phyloP scores from a whole-genome alignment of 2,113 vertebrate genomes.

The Podocnemis expansa region DNA sequence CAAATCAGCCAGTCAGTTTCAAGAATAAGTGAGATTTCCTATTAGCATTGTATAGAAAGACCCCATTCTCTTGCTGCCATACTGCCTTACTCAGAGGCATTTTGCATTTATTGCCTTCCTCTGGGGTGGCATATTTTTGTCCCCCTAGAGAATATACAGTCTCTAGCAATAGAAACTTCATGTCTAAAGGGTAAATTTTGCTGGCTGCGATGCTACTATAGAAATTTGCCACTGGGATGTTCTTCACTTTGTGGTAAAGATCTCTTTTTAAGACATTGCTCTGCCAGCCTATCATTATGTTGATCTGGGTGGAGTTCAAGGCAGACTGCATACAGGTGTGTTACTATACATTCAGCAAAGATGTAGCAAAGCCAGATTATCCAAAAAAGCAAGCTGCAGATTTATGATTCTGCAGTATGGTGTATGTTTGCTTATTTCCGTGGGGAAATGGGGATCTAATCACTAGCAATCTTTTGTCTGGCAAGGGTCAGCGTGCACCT shows the following conservation, averaged over 20 bases:
- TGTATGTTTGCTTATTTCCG: background rate
- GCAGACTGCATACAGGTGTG: background rate
- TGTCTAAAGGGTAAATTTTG: background rate
- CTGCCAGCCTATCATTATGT: background rate
- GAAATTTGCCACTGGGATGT: background rate
- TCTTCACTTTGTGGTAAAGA: background rate
- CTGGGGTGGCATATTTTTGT: background rate
- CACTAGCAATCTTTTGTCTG: background rate
- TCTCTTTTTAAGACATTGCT: background rate
- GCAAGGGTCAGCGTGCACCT: background rate
- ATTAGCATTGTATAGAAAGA: background rate
- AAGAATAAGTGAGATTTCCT: background rate
- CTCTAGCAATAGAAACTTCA: background rate
- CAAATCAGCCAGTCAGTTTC: background rate
- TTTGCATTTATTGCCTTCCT: background rate
- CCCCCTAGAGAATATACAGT: background rate
- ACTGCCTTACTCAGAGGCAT: background rate
- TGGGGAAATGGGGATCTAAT: background rate
- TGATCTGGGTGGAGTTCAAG: background rate
- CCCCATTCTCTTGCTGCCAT: background rate
- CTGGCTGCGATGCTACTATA: background rate
- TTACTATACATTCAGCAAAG: background rate
- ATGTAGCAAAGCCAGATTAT: background rate
- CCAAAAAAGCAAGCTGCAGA: background rate
- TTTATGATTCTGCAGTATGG: background rate